A percentile compares a stretch with the other conserved stretches of the same genome.
Conservation (phyloP, 2,797 vertebrate species). For the Dendrocincla fuliginosa region DNA sequence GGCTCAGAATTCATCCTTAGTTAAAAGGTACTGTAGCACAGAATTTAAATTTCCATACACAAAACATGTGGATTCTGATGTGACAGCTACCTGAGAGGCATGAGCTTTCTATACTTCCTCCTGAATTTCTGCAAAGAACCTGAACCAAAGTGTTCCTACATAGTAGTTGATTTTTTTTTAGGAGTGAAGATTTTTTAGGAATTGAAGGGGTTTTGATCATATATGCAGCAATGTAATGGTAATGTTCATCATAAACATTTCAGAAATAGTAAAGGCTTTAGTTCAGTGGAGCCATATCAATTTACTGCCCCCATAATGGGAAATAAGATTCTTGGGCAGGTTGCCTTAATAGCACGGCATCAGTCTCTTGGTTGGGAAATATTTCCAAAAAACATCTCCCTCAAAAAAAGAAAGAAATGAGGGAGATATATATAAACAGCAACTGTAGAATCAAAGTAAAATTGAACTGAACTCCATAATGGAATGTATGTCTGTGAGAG, state of each 20-base stretch:
- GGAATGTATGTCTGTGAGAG: background rate
- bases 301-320: background rate
- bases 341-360: background rate
- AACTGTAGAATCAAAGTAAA: background rate
- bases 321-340: background rate
- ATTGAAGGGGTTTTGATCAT: background rate
- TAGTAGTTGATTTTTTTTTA: background rate
- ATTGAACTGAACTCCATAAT: background rate
- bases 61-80: background rate
- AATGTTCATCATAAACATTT: background rate
- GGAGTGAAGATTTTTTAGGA: background rate
- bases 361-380: background rate
- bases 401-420: background rate
- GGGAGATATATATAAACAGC: background rate
- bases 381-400: background rate
- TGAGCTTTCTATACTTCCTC: background rate
- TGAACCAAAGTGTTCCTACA: background rate
- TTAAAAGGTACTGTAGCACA: background rate
- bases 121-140: background rate
- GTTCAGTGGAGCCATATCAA: background rate
- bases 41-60: background rate
- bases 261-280: background rate
- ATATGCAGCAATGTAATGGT: background rate
- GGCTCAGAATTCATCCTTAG: background rate
- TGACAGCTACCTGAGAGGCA: background rate